These are phyloP conservation scores for Dynastes tityus DNA, from an alignment of 2,888 invertebrate genomes.

Conservation along the genomic window DNA sequence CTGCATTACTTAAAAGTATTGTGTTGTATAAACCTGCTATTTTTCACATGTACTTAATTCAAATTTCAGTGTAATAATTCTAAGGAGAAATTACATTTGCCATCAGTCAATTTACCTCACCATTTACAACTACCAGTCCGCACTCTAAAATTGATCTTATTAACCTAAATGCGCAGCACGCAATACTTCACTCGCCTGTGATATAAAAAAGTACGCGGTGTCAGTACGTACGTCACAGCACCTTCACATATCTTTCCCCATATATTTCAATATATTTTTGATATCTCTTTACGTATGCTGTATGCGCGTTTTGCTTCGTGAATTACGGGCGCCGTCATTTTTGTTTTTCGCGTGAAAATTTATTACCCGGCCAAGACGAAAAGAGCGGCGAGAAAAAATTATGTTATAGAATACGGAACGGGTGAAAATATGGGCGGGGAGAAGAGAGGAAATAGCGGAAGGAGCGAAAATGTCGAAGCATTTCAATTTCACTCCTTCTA, in stretches of 20 bases:
- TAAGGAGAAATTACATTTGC: no score
- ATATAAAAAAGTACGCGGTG: neutral
- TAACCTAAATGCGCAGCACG: neutral
- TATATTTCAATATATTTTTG: slow-evolving; percentile 33
- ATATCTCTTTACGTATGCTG: slow-evolving; percentile 34
- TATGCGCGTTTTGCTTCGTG: slow-evolving; percentile 16
- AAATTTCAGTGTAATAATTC: no score
- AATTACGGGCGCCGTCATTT: slow-evolving; percentile 38
- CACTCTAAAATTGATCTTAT: neutral
- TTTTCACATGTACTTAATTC: no score
- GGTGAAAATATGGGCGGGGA: neutral
- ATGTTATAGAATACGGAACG: neutral
- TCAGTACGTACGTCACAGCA: slow-evolving; percentile 1
- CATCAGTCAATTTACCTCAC: no score
- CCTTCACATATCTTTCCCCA: neutral
- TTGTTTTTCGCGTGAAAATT: slow-evolving; percentile 34
- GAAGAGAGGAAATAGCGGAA: no score
- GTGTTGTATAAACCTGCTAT: no score
- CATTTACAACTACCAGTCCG: neutral
- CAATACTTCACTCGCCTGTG: slow-evolving; percentile 4
- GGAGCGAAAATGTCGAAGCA: slow-evolving; percentile 31
- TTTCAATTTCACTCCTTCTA: slow-evolving; percentile 26
- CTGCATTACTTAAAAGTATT: no score
- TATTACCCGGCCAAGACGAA: slow-evolving; percentile 27
- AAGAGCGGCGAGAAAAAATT: slow-evolving; percentile 1